Conservation (phyloP, 2,888 invertebrate species). For the Xanthostigma xanthostigma region DNA sequence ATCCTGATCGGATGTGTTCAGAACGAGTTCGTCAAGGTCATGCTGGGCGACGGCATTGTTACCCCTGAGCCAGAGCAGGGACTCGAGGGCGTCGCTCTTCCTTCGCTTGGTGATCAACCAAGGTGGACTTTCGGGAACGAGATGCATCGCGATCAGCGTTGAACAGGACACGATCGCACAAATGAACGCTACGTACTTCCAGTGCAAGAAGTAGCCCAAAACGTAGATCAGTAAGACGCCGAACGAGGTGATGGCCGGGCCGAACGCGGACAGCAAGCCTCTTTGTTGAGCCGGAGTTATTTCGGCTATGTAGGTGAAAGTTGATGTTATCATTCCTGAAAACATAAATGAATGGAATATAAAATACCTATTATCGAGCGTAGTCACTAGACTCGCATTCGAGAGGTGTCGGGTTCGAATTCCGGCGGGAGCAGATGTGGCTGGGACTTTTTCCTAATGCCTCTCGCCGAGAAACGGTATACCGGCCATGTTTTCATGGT, state of each 20-base stretch:
- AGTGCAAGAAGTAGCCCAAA: constrained; percentile 47
- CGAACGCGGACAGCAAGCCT: constrained; percentile 51
- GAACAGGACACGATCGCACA: constrained; percentile 42
- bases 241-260: constrained; percentile 54
- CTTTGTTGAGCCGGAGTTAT: constrained; percentile 51
- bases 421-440: no score
- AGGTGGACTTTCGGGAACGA: constrained; percentile 53
- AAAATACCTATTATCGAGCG: no score
- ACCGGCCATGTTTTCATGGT: no score
- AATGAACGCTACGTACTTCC: constrained; percentile 48
- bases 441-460: no score
- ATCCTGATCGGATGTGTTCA: constrained; percentile 10
- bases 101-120: constrained; percentile 43
- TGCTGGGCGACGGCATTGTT: constrained; percentile 44
- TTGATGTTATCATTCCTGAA: constrained; percentile 51
- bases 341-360: constrained; percentile 12
- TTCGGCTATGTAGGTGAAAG: constrained; percentile 54
- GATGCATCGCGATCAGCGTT: constrained; percentile 40
- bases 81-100: constrained; percentile 43
- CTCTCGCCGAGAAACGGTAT: no score
- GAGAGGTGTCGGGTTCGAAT: no score
- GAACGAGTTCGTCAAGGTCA: constrained; percentile 44
- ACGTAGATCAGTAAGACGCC: constrained; percentile 56
- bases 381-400: no score
- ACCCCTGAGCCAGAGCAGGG: constrained; percentile 49